A percentile compares a stretch with the other conserved stretches of the same genome.
Conservation (phyloP, 2,888 invertebrate genomes). For the Dicycla oo region DNA sequence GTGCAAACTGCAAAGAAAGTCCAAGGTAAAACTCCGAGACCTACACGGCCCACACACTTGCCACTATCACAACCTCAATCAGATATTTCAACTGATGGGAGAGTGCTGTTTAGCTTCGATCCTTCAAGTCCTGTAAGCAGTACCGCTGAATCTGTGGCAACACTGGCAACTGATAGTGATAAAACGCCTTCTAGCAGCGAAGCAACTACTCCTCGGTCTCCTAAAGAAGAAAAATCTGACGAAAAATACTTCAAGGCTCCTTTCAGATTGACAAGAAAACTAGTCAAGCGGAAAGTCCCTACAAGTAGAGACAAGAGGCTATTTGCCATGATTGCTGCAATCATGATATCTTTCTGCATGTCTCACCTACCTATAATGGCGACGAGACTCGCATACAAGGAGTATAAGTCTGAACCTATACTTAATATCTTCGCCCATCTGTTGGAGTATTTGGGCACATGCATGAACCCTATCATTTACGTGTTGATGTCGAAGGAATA, state of each 20-base stretch:
- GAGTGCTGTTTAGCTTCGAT: not conserved
- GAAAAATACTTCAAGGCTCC: slow-evolving; percentile 75
- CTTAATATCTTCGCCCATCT: slow-evolving; percentile 95
- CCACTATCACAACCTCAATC: slow-evolving; percentile 40
- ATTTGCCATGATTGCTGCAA: slow-evolving; percentile 97
- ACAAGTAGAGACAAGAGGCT: slow-evolving; percentile 93
- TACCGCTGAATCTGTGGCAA: slow-evolving; percentile 10
- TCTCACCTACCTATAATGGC: slow-evolving; percentile 97
- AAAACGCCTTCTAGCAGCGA: slow-evolving; percentile 5
- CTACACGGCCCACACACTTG: slow-evolving; percentile 56
- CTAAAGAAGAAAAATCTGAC: slow-evolving; percentile 46
- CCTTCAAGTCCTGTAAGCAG: slow-evolving; percentile 17
- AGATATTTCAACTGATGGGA: slow-evolving; percentile 23
- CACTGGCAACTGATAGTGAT: slow-evolving; percentile 12
- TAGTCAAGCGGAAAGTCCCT: slow-evolving; percentile 91
- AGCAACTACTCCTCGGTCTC: slow-evolving; percentile 22
- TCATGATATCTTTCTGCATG: slow-evolving; percentile 96
- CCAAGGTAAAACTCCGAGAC: slow-evolving; percentile 84
- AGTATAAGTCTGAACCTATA: slow-evolving; percentile 90
- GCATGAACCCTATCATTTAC: slow-evolving; percentile 97
- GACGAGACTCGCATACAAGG: slow-evolving; percentile 93
- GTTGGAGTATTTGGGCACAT: slow-evolving; percentile 95
- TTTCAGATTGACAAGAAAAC: slow-evolving; percentile 76
- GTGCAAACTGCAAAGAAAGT: slow-evolving; percentile 91
- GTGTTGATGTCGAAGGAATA: slow-evolving; percentile 98